These are phyloP conservation scores for Andrena camellia DNA, from an alignment of 2,888 invertebrate genomes.

Conservation along the genomic window DNA sequence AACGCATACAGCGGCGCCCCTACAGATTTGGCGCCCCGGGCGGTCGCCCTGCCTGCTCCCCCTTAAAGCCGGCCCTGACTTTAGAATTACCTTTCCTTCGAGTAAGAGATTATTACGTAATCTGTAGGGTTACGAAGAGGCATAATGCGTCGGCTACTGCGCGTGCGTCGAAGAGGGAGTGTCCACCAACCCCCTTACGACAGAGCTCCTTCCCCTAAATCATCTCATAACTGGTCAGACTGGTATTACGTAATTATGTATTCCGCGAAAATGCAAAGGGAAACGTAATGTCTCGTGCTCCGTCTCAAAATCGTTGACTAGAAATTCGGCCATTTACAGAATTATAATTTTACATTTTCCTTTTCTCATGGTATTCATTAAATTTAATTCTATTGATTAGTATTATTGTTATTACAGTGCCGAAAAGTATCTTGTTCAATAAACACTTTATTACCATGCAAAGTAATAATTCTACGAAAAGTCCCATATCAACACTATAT, in stretches of 20 bases:
- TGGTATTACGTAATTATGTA: conserved; percentile 80
- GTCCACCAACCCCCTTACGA: conserved; percentile 62
- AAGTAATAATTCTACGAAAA: no score
- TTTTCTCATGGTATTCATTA: background rate
- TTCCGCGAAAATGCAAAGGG: conserved; percentile 77
- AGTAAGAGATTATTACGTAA: conserved; percentile 28
- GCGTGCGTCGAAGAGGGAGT: conserved; percentile 62
- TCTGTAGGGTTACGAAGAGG: conserved; percentile 53
- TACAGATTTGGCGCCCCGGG: no score
- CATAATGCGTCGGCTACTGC: conserved; percentile 53
- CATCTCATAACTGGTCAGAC: conserved; percentile 72
- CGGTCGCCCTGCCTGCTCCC: no score
- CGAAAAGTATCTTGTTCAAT: no score
- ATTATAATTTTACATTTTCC: conserved; percentile 56
- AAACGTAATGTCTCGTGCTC: conserved; percentile 67
- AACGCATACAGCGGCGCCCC: no score
- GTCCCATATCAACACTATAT: no score
- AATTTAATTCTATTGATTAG: background rate
- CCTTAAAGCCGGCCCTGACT: no score
- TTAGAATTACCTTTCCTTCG: background rate
- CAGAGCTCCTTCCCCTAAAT: conserved; percentile 66
- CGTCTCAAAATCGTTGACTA: conserved; percentile 42
- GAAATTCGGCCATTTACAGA: conserved; percentile 35
- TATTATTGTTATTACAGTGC: no score
- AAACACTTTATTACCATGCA: no score